A percentile compares a stretch with the other conserved stretches of the same genome.
Conservation (phyloP, 1,140 invertebrate species). For the Rhyacophila brunnea region DNA sequence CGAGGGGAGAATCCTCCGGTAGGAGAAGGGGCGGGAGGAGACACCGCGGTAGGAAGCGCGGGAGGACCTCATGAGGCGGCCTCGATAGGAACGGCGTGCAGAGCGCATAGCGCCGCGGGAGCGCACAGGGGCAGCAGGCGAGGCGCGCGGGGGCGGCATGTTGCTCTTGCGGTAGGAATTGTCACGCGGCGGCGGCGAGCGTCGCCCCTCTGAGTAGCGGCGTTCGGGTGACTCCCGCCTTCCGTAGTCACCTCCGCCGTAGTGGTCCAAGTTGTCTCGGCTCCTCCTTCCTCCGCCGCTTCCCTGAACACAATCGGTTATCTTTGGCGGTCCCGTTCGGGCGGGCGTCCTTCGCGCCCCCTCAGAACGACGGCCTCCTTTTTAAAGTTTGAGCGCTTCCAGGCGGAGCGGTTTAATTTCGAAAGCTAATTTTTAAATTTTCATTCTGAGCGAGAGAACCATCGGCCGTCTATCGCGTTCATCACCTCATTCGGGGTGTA, state of each 20-base stretch:
- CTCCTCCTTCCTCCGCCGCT: constrained; percentile 53
- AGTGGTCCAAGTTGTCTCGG: constrained; percentile 52
- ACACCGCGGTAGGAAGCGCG: constrained; percentile 46
- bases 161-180: constrained; percentile 48
- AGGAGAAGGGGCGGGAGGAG: constrained; percentile 3
- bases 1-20: constrained; percentile 3
- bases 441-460: neutral
- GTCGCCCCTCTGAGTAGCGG: constrained; percentile 45
- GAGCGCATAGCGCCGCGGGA: constrained; percentile 33
- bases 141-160: constrained; percentile 50
- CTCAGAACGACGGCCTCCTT: too few species aligned
- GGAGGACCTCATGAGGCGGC: constrained; percentile 42
- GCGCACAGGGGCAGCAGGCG: constrained; percentile 33
- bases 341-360: neutral
- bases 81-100: constrained; percentile 48
- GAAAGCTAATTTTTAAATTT: neutral
- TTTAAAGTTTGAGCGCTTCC: neutral
- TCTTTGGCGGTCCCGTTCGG: constrained; percentile 33
- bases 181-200: constrained; percentile 45
- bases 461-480: neutral
- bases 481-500: neutral
- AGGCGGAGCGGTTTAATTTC: neutral
- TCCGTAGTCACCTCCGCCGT: constrained; percentile 45
- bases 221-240: constrained; percentile 53
- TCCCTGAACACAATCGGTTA: constrained; percentile 55